Percentiles rank a stretch among this genome's conserved stretches.
Conservation (phyloP, 2,888 invertebrate genomes). For the Formica aserva region DNA sequence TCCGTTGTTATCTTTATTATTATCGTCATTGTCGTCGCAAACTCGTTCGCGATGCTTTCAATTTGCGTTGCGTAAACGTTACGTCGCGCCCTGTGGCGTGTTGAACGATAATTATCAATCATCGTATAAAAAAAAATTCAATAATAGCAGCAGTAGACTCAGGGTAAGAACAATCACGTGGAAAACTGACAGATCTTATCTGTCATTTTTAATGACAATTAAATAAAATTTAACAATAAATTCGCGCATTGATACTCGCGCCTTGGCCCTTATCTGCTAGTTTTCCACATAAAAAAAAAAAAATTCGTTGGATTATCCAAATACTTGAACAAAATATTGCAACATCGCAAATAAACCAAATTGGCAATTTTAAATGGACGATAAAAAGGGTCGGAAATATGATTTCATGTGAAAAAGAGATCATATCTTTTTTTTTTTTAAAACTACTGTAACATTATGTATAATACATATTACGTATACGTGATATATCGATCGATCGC, state of each 20-base stretch:
- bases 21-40: constrained; percentile 15
- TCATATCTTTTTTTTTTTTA: neutral
- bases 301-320: constrained; percentile 20
- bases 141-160: too few species aligned
- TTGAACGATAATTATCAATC: constrained; percentile 23
- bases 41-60: constrained; percentile 15
- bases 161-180: too few species aligned
- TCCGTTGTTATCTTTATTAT: constrained; percentile 31
- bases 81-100: neutral
- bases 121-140: neutral
- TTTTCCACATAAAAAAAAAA: neutral
- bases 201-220: too few species aligned
- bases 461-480: neutral
- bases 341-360: neutral
- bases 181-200: too few species aligned
- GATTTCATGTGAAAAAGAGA: neutral
- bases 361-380: neutral
- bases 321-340: constrained; percentile 22
- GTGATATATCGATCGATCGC: constrained; percentile 37
- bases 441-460: neutral
- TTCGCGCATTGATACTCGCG: too few species aligned
- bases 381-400: neutral
- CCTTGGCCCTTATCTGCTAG: too few species aligned
- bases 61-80: constrained; percentile 36
- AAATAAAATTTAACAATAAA: too few species aligned